Evolutionary conservation across 1,140 invertebrate genomes (phyloP).

Genomic region (Eubasilissa regina): DNA sequence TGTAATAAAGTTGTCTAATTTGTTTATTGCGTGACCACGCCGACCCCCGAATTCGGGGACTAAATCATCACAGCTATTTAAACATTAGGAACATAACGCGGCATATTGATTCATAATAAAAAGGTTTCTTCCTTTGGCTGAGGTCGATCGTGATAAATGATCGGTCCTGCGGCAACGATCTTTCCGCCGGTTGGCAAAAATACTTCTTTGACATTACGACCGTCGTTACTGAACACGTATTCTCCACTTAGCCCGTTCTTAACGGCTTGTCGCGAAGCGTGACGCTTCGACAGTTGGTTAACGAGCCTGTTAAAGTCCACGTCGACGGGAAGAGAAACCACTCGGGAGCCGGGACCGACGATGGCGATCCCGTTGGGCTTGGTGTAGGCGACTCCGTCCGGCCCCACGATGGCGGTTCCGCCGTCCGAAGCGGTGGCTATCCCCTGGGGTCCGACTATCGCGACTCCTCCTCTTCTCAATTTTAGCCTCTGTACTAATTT

Average conservation of each 20-base stretch:
- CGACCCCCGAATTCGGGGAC: too few species aligned
- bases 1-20: too few species aligned
- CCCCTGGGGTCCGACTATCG: constrained; percentile 82
- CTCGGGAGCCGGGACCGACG: constrained; percentile 78
- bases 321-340: constrained; percentile 75
- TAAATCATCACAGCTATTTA: neutral
- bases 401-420: constrained; percentile 82
- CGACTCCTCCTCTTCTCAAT: constrained; percentile 80
- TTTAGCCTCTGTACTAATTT: constrained; percentile 79
- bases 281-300: constrained; percentile 35
- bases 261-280: neutral
- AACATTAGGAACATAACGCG: neutral
- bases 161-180: constrained; percentile 79
- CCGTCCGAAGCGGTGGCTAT: constrained; percentile 82
- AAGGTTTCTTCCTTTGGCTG: constrained; percentile 11
- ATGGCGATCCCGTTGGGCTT: constrained; percentile 79
- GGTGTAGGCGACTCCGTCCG: constrained; percentile 80
- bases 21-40: too few species aligned
- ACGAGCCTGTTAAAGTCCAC: constrained; percentile 70
- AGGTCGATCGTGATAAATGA: constrained; percentile 76
- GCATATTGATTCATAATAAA: neutral
- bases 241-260: constrained; percentile 45
- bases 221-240: constrained; percentile 51
- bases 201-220: constrained; percentile 31
- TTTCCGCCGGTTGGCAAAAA: constrained; percentile 71